Conservation (phyloP, 2,888 invertebrate species). For the Hypomecis atomaria region DNA sequence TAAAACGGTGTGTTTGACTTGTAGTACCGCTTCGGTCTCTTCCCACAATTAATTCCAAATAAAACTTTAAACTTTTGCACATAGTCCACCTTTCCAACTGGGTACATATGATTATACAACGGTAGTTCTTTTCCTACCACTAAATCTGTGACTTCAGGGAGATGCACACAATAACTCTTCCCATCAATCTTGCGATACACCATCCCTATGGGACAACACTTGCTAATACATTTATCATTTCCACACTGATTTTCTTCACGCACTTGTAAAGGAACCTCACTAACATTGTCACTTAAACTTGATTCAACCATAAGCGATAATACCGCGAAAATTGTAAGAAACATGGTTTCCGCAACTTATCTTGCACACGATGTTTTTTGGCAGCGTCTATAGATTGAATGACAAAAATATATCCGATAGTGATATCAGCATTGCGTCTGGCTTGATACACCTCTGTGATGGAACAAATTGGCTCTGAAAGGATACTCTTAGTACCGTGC, state of each 20-base stretch:
- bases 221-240: constrained; percentile 51
- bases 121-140: constrained; percentile 38
- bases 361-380: constrained; percentile 27
- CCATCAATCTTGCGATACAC: constrained; percentile 28
- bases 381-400: constrained; percentile 26
- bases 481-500: background rate
- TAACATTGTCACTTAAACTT: constrained; percentile 23
- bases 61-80: constrained; percentile 38
- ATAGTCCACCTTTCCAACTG: constrained; percentile 36
- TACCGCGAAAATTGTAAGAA: background rate
- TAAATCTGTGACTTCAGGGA: constrained; percentile 26
- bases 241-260: constrained; percentile 38
- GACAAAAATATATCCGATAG: constrained; percentile 24
- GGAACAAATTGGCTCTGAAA: constrained; percentile 3
- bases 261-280: constrained; percentile 20
- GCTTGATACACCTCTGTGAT: background rate
- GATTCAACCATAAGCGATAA: constrained; percentile 3
- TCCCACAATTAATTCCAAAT: constrained; percentile 46
- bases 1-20: constrained; percentile 35
- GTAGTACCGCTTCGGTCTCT: constrained; percentile 35
- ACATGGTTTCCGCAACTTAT: constrained; percentile 11
- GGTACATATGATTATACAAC: constrained; percentile 25
- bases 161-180: constrained; percentile 31
- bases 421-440: constrained; percentile 2
- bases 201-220: constrained; percentile 59